Percentiles rank a stretch among this genome's conserved stretches.
These are phyloP conservation scores for Saturnia pavonia DNA, from an alignment of 2,888 invertebrate genomes.

Conservation along the genomic window DNA sequence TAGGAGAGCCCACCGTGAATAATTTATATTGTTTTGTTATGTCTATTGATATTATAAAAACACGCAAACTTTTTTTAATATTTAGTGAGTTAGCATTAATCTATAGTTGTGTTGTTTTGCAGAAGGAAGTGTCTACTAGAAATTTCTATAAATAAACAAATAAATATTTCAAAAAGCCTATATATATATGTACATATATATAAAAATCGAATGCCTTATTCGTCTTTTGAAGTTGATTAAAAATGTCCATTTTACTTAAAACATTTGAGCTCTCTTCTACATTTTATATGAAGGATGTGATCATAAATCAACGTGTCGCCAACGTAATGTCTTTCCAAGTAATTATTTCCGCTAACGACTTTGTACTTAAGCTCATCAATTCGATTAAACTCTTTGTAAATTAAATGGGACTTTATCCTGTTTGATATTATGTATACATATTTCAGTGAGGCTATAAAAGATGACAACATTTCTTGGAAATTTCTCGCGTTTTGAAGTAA, in stretches of 20 bases:
- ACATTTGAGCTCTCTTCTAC: neutral
- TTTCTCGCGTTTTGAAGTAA: neutral
- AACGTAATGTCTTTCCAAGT: constrained; percentile 25
- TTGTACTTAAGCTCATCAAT: constrained; percentile 25
- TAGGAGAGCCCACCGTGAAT: neutral
- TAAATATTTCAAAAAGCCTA: neutral
- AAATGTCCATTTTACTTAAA: neutral
- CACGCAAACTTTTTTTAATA: neutral
- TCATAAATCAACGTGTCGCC: constrained; percentile 28
- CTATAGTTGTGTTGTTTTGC: neutral
- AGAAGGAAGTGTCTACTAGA: neutral
- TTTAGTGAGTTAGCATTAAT: neutral
- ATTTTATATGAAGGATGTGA: constrained; percentile 3
- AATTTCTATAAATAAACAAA: neutral
- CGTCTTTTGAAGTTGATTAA: neutral
- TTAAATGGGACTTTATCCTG: neutral
- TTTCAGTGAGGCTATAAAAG: neutral
- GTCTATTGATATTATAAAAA: neutral
- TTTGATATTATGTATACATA: neutral
- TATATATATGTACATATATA: neutral
- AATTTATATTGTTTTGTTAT: neutral
- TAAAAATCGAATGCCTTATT: neutral
- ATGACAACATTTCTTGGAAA: neutral
- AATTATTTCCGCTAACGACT: constrained; percentile 26
- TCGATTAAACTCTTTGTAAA: constrained; percentile 24